phyloP scores from a whole-genome alignment of 1,140 invertebrate genomes.

The Orius laevigatus region DNA sequence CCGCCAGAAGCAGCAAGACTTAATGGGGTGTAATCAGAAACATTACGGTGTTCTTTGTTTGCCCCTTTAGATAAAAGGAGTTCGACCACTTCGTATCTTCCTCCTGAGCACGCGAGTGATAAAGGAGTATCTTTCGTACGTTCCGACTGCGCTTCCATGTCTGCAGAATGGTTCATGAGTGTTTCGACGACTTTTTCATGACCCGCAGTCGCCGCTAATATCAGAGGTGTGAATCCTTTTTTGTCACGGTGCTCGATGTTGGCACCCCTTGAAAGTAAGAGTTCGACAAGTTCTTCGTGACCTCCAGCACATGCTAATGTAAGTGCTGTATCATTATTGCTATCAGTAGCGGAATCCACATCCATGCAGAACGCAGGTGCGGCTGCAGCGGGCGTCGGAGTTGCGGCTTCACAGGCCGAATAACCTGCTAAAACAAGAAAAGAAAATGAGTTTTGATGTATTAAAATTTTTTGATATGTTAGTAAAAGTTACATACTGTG shows the following conservation, averaged over 20 bases:
- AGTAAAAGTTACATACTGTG: conserved; percentile 12
- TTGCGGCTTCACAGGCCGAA: conserved; percentile 9
- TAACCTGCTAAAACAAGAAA: conserved; percentile 10
- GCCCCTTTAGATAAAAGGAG: conserved; percentile 63
- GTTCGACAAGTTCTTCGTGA: conserved; percentile 84
- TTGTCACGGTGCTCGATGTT: conserved; percentile 97
- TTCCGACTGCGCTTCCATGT: conserved; percentile 96
- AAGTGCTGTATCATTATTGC: conserved; percentile 94
- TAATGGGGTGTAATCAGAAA: conserved; percentile 96
- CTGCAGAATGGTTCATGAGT: conserved; percentile 77
- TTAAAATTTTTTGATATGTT: not conserved
- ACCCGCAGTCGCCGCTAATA: conserved; percentile 90
- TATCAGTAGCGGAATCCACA: conserved; percentile 92
- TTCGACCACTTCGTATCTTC: conserved; percentile 89
- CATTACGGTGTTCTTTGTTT: conserved; percentile 98
- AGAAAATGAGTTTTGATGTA: not conserved
- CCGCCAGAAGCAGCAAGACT: conserved; percentile 95
- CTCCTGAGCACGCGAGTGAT: conserved; percentile 92
- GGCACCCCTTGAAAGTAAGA: conserved; percentile 75
- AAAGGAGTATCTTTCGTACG: conserved; percentile 96
- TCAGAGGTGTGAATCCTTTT: conserved; percentile 96
- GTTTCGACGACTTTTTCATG: conserved; percentile 91
- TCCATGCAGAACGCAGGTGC: conserved; percentile 47
- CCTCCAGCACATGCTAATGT: conserved; percentile 94
- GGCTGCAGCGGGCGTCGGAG: not conserved